Percentiles rank a stretch among this genome's conserved stretches.
phyloP scores from a whole-genome alignment of 2,113 vertebrate genomes.

The Chionis minor region DNA sequence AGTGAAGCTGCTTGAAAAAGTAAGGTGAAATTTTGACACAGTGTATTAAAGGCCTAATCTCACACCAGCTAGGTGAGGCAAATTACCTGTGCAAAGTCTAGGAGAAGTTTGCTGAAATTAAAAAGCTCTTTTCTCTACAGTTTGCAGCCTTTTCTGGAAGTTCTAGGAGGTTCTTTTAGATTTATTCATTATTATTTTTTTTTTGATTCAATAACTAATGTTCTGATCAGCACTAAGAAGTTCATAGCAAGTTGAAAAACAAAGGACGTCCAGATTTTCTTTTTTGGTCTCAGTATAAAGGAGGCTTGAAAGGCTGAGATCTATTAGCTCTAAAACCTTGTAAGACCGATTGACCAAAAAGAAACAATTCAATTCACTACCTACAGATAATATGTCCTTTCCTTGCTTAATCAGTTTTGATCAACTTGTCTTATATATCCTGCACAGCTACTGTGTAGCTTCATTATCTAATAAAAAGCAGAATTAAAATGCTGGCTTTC shows the following conservation, averaged over 20 bases:
- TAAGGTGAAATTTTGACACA: background rate
- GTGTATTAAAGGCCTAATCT: background rate
- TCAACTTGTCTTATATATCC: background rate
- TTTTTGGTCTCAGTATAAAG: background rate
- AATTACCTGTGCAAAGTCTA: background rate
- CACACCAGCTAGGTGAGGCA: background rate
- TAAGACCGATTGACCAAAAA: background rate
- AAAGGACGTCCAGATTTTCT: background rate
- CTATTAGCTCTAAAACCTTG: background rate
- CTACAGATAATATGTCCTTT: background rate
- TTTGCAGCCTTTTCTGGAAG: background rate
- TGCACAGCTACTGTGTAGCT: background rate
- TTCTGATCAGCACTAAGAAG: background rate
- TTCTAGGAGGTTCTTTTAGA: background rate
- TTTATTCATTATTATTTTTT: background rate
- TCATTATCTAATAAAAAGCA: slow-evolving; percentile 12
- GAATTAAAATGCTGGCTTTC: slow-evolving; percentile 13
- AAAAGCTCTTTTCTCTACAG: background rate
- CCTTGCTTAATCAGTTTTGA: background rate
- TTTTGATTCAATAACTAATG: background rate
- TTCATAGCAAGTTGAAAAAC: background rate
- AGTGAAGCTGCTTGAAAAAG: background rate
- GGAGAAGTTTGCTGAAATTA: background rate
- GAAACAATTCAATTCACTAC: background rate
- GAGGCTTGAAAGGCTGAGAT: background rate